Percentiles rank a stretch among this genome's conserved stretches.
These are phyloP conservation scores for Coregonus sp. DNA, from an alignment of 2,797 vertebrate genomes.

Conservation along the genomic window DNA sequence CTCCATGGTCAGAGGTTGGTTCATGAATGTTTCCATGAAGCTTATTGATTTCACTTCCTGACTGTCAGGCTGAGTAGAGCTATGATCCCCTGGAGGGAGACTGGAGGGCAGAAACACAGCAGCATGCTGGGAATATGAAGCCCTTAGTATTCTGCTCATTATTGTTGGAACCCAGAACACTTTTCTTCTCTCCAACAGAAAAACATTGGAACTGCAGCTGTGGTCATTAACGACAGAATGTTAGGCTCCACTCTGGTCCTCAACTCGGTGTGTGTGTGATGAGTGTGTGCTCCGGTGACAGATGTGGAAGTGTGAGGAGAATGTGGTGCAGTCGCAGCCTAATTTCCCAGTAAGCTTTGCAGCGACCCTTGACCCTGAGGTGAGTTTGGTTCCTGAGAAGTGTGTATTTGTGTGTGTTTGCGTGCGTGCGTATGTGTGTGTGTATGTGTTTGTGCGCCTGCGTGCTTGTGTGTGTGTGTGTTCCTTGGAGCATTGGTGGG, in stretches of 20 bases:
- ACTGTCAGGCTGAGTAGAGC: conserved; percentile 59
- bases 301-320: conserved; percentile 76
- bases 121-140: conserved; percentile 56
- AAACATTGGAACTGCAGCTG: conserved; percentile 69
- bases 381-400: conserved; percentile 62
- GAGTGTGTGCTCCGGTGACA: conserved; percentile 69
- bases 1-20: conserved; percentile 41
- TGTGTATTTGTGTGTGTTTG: not conserved
- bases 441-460: no score
- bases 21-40: conserved; percentile 48
- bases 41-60: conserved; percentile 36
- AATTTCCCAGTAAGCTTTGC: conserved; percentile 74
- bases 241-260: conserved; percentile 40
- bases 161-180: conserved; percentile 55
- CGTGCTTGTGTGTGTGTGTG: not conserved
- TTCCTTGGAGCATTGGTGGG: conserved; percentile 58
- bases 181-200: conserved; percentile 54
- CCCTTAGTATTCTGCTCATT: conserved; percentile 60
- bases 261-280: conserved; percentile 58
- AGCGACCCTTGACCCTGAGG: conserved; percentile 75
- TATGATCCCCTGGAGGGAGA: conserved; percentile 49
- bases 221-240: conserved; percentile 70
- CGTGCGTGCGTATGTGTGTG: not conserved
- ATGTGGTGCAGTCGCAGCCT: conserved; percentile 69
- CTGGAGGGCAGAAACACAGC: conserved; percentile 43